Evolutionary conservation across 2,888 invertebrate species (phyloP).

Genomic region (Lasioglossum vierecki): DNA sequence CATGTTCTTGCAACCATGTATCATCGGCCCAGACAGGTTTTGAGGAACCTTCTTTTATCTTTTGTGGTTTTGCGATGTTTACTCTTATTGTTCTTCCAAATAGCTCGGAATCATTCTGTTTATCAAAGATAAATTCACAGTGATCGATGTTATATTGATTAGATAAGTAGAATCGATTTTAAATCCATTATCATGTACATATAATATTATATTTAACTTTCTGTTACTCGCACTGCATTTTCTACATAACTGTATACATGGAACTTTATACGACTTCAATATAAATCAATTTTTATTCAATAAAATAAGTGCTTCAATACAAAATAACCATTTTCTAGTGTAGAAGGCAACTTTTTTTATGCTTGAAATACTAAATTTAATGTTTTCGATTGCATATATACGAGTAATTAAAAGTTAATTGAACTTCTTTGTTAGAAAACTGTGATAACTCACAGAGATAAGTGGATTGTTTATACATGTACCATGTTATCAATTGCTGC

Average conservation of each 20-base stretch:
- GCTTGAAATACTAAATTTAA: too few relatives aligned
- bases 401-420: too few relatives aligned
- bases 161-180: slow-evolving; percentile 39
- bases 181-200: neutral
- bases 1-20: slow-evolving; percentile 98
- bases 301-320: too few relatives aligned
- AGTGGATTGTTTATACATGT: slow-evolving; percentile 51
- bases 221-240: too few relatives aligned
- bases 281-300: too few relatives aligned
- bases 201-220: too few relatives aligned
- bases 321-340: too few relatives aligned
- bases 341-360: too few relatives aligned
- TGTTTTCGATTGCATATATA: too few relatives aligned
- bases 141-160: slow-evolving; percentile 28
- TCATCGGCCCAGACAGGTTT: slow-evolving; percentile 99
- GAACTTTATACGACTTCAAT: too few relatives aligned
- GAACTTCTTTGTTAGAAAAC: slow-evolving; percentile 10
- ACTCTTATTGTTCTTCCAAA: slow-evolving; percentile 98
- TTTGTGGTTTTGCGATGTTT: slow-evolving; percentile 98
- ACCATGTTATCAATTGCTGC: slow-evolving; percentile 99
- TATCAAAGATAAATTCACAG: slow-evolving; percentile 52
- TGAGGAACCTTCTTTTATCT: slow-evolving; percentile 97
- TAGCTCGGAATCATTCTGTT: slow-evolving; percentile 97
- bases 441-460: slow-evolving; percentile 23
- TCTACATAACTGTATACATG: too few relatives aligned